Percentiles rank a stretch among this genome's conserved stretches.
These are phyloP conservation scores for Microtus montanus DNA, from an alignment of 2,113 vertebrate species.

Conservation along the genomic window DNA sequence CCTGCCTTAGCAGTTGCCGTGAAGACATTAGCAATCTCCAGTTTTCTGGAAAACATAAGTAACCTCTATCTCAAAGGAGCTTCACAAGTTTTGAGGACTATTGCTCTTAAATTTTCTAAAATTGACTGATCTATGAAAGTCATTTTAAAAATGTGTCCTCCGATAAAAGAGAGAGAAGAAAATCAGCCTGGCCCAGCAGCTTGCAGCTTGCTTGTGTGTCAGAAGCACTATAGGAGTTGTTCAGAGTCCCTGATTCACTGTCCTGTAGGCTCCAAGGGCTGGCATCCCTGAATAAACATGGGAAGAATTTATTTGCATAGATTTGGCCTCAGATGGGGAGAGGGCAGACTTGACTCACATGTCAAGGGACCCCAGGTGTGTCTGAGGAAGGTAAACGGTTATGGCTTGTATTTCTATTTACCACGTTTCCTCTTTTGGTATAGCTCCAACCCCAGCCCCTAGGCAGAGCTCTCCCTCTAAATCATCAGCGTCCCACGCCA, in stretches of 20 bases:
- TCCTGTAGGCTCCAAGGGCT: background rate
- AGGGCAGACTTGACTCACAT: background rate
- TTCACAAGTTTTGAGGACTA: background rate
- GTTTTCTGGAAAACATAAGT: background rate
- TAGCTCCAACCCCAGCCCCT: conserved; percentile 96
- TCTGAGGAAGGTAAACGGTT: background rate
- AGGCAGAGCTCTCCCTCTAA: conserved; percentile 96
- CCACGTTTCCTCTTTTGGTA: background rate
- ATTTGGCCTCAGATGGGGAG: background rate
- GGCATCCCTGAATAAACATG: background rate
- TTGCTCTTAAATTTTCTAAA: background rate
- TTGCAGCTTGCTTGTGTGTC: background rate
- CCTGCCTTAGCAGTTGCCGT: background rate
- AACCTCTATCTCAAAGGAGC: background rate
- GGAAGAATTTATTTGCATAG: background rate
- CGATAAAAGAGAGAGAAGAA: background rate
- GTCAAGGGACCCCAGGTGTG: background rate
- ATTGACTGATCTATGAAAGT: background rate
- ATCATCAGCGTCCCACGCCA: conserved; percentile 95
- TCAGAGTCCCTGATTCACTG: background rate
- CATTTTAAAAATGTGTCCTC: background rate
- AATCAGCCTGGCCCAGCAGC: background rate
- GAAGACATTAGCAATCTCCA: background rate
- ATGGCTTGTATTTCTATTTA: background rate
- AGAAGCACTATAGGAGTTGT: background rate